Evolutionary conservation across 2,797 vertebrate species (phyloP).

Genomic region (Cottoperca gobio): DNA sequence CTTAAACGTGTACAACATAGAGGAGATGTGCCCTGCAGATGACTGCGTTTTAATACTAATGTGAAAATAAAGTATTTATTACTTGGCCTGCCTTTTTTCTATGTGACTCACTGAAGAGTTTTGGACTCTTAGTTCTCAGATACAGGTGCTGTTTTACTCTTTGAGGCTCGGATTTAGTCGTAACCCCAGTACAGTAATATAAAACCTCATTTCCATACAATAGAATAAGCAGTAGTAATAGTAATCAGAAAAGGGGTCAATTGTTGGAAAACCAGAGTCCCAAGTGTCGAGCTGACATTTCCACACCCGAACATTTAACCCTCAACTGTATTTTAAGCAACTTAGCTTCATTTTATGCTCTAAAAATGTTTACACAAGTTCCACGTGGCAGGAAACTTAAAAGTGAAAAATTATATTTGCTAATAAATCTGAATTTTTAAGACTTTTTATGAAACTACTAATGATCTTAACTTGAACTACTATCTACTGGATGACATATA

Average conservation of each 20-base stretch:
- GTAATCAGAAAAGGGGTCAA: neutral
- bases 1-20: constrained; percentile 42
- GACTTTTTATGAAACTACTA: too few relatives aligned
- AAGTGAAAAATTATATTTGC: too few relatives aligned
- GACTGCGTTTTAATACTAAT: constrained; percentile 71
- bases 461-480: too few relatives aligned
- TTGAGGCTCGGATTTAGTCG: neutral
- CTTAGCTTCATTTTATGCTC: too few relatives aligned
- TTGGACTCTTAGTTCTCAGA: neutral
- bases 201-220: neutral
- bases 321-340: too few relatives aligned
- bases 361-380: too few relatives aligned
- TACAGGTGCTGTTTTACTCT: neutral
- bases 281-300: too few relatives aligned
- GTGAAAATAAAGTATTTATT: constrained; percentile 83
- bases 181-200: neutral
- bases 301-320: too few relatives aligned
- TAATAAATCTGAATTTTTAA: too few relatives aligned
- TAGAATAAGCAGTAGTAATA: neutral
- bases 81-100: constrained; percentile 33
- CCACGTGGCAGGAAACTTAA: too few relatives aligned
- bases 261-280: too few relatives aligned
- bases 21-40: constrained; percentile 41
- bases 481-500: too few relatives aligned
- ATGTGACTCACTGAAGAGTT: neutral